A percentile compares a stretch with the other conserved stretches of the same genome.
Conservation (phyloP, 2,797 vertebrate genomes). For the Neosalanx taihuensis region DNA sequence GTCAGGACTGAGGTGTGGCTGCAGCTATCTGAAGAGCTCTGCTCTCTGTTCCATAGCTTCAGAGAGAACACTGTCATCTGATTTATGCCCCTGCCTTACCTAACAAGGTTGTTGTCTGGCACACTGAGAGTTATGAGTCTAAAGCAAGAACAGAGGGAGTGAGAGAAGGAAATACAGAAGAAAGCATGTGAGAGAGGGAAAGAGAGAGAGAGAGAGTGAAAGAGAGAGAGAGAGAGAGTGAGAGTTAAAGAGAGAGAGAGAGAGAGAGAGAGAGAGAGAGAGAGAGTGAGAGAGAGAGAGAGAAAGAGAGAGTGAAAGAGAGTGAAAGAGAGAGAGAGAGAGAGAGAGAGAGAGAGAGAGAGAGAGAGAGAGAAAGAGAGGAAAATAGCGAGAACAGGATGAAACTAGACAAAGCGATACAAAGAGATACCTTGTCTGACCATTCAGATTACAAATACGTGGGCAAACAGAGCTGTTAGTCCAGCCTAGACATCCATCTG, state of each 20-base stretch:
- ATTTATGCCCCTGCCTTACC: slow-evolving; percentile 24
- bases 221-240: neutral
- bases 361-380: slow-evolving; percentile 5
- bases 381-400: too few relatives aligned
- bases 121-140: slow-evolving; percentile 18
- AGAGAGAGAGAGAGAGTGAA: neutral
- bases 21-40: neutral
- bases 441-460: too few relatives aligned
- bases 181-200: neutral
- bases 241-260: slow-evolving; percentile 1
- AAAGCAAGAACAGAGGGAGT: slow-evolving; percentile 10
- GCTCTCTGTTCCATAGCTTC: neutral
- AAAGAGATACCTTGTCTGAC: slow-evolving; percentile 17
- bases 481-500: neutral
- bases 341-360: neutral
- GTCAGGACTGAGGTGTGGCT: slow-evolving; percentile 8
- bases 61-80: neutral
- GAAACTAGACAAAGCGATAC: neutral
- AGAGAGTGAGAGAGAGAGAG: neutral
- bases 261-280: neutral
- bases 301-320: neutral
- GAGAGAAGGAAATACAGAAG: neutral
- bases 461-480: neutral
- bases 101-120: slow-evolving; percentile 29
- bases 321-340: neutral